Conservation (phyloP, 2,113 vertebrate species). For the Morone saxatilis region DNA sequence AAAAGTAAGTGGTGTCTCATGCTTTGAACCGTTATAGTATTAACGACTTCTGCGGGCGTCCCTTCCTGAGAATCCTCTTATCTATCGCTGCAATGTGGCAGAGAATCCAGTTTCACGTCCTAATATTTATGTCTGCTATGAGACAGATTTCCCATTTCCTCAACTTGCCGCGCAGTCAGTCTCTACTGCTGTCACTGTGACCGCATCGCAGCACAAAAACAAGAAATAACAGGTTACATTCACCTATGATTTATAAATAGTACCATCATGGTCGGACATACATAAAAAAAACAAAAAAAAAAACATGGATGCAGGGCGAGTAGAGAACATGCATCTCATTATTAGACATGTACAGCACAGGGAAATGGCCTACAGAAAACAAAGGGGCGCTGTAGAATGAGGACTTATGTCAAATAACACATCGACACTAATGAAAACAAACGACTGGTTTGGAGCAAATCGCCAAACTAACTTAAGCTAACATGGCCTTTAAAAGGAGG, state of each 20-base stretch:
- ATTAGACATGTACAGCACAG: constrained; percentile 8
- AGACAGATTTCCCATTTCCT: background rate
- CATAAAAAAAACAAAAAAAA: background rate
- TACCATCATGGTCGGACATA: background rate
- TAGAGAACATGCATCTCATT: constrained; percentile 28
- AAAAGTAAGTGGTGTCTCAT: background rate
- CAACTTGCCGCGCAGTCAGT: background rate
- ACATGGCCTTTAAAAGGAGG: constrained; percentile 79
- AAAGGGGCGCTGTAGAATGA: background rate
- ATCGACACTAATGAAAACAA: constrained; percentile 3
- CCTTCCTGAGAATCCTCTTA: constrained; percentile 44
- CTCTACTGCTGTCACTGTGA: background rate
- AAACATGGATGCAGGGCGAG: constrained; percentile 49
- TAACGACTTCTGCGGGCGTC: constrained; percentile 23
- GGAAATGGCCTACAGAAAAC: constrained; percentile 19
- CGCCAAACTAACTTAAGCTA: constrained; percentile 45
- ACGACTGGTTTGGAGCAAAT: constrained; percentile 13
- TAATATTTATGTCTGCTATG: constrained; percentile 2
- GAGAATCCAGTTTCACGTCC: constrained; percentile 36
- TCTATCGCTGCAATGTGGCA: constrained; percentile 62
- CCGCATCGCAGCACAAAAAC: background rate
- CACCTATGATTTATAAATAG: constrained; percentile 11
- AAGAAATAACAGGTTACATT: constrained; percentile 8
- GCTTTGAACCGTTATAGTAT: constrained; percentile 29
- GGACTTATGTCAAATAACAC: background rate